Evolutionary conservation across 2,888 invertebrate species (phyloP).

Genomic region (Papilio elwesi): DNA sequence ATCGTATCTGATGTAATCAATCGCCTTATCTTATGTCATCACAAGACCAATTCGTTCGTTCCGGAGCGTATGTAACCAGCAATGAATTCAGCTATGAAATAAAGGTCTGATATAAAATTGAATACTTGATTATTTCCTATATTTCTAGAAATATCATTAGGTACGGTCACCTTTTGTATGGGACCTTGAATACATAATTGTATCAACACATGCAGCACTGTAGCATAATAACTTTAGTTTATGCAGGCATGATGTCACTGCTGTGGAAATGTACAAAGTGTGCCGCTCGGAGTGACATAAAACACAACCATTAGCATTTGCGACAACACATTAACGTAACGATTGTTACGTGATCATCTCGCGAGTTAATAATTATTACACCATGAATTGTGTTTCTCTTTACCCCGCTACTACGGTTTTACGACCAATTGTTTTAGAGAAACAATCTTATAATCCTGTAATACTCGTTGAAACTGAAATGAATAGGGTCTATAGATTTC

Average conservation of each 20-base stretch:
- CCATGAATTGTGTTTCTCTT: conserved; percentile 24
- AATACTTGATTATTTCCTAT: conserved; percentile 11
- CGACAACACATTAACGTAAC: conserved; percentile 38
- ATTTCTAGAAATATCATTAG: conserved; percentile 2
- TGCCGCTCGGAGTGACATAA: conserved; percentile 30
- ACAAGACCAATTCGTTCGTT: too few relatives aligned
- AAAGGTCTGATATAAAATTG: neutral
- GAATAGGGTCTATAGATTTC: neutral
- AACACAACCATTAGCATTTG: conserved; percentile 34
- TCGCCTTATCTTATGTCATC: neutral
- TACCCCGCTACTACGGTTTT: conserved; percentile 11
- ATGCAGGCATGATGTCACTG: conserved; percentile 27
- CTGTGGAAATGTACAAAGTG: conserved; percentile 30
- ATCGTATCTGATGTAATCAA: too few relatives aligned
- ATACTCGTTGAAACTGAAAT: conserved; percentile 2
- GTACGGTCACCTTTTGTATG: conserved; percentile 6
- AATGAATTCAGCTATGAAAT: neutral
- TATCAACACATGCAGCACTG: conserved; percentile 22
- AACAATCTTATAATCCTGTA: conserved; percentile 1
- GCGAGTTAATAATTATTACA: conserved; percentile 18
- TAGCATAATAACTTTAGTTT: conserved; percentile 20
- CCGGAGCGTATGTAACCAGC: too few relatives aligned
- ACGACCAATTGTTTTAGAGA: conserved; percentile 32
- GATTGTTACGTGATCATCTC: conserved; percentile 33
- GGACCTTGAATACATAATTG: conserved; percentile 31